Base-by-base conservation (phyloP, 2,797 vertebrate species). In the Oreochromis mossambicus region DNA sequence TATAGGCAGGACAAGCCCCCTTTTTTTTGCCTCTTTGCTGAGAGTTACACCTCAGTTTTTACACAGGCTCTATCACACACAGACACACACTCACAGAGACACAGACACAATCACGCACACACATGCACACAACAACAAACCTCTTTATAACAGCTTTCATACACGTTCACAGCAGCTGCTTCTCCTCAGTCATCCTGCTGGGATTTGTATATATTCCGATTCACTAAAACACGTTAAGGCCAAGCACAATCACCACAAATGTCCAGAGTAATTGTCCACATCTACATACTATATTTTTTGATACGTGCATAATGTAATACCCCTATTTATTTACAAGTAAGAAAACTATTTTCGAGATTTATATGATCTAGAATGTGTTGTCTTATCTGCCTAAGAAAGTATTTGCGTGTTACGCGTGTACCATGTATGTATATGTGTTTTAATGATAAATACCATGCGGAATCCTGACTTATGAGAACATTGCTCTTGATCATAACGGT, bases 351-450 rank as follows among this genome's bases (percentile, higher is more conserved):
- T 96, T 95, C 83, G 21, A 94, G 90, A 93, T 95, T 95, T 94
- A 83, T 93, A 94, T 91, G 88, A 95, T 91, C 85, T 92, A 93
- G 90, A 94, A 89, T 85, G 85, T 95, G 91, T 92, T 94, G 92
- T 95, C 91, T 79, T 94, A 89, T 80, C 88, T 88, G 90, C 83
- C 94, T 96, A 95, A 94, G 92, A 89, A 93, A 95, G 94, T 95
- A 94, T 96, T 92, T 87, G 88, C 95, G 93, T 97, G 95, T 96
- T 96, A 92, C 94, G 94, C 84, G 91, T 94, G 91, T 91, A 94
- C 94, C 83, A 88, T 96, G 95, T 80, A n/a, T 92, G 88, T 95
- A 90, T 93, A 84, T 92, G 89, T 95, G 87, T 93, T 93, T 94
- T 90, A 95, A 91, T 88, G 90, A 93, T 91, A 82, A 93, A 75